Conservation (phyloP, 2,113 vertebrate genomes). For the Sterna hirundo region DNA sequence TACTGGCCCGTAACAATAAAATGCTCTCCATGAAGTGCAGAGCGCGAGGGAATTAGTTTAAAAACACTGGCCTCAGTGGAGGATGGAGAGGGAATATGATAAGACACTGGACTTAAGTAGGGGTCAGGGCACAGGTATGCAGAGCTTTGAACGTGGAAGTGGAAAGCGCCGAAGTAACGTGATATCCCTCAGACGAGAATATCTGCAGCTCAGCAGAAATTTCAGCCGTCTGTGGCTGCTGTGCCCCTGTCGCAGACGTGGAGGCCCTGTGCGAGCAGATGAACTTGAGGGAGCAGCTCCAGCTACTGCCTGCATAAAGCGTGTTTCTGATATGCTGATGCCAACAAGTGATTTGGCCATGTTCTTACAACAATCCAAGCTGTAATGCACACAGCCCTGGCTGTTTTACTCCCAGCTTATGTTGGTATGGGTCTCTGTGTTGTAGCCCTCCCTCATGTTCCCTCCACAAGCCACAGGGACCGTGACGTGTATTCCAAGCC, state of each 20-base stretch:
- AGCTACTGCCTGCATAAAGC: neutral
- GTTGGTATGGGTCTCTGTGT: neutral
- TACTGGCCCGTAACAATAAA: neutral
- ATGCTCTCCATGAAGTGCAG: neutral
- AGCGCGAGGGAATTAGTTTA: neutral
- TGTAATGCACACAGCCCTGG: accelerated
- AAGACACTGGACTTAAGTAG: slow-evolving; percentile 18
- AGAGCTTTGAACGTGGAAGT: slow-evolving; percentile 41
- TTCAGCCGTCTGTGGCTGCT: neutral
- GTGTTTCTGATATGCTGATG: neutral
- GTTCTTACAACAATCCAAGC: neutral
- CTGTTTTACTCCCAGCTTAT: neutral
- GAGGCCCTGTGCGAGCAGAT: neutral
- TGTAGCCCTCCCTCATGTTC: accelerated
- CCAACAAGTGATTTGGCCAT: neutral
- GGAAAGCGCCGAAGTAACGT: neutral
- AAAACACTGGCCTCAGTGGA: neutral
- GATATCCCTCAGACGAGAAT: slow-evolving; percentile 7
- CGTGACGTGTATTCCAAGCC: neutral
- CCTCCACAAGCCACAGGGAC: neutral
- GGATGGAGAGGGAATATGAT: slow-evolving; percentile 32
- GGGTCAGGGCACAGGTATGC: slow-evolving; percentile 62
- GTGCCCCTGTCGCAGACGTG: neutral
- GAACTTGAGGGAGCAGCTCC: slow-evolving; percentile 11
- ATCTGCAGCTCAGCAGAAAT: slow-evolving; percentile 36